These are phyloP conservation scores for Meandrusa payeni DNA, from an alignment of 2,888 invertebrate species.

Conservation along the genomic window DNA sequence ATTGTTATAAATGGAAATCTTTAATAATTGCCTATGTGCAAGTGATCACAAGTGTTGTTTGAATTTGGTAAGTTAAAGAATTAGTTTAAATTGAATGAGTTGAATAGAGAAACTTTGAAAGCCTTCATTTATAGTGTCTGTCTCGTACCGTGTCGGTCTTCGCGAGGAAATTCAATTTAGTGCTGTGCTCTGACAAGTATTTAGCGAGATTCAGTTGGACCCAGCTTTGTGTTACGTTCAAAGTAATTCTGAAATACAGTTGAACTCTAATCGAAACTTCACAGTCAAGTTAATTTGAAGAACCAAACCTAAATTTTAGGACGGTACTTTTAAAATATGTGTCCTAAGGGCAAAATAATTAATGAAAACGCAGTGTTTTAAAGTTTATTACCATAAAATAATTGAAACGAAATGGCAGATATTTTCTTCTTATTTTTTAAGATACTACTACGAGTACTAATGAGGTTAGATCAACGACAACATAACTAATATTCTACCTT, in stretches of 20 bases:
- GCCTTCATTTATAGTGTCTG: conserved; percentile 16
- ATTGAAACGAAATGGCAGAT: too few relatives aligned
- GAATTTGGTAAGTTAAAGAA: conserved; percentile 3
- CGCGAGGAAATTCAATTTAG: conserved; percentile 21
- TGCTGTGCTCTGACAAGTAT: conserved; percentile 17
- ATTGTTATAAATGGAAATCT: too few relatives aligned
- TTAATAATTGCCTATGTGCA: too few relatives aligned
- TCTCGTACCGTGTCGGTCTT: conserved; percentile 20
- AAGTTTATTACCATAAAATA: too few relatives aligned
- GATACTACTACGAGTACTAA: too few relatives aligned
- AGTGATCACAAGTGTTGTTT: neutral
- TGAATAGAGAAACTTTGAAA: conserved; percentile 20
- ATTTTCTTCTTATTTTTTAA: too few relatives aligned
- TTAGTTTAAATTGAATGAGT: conserved; percentile 10
- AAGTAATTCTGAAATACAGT: conserved; percentile 15
- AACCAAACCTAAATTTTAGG: too few relatives aligned
- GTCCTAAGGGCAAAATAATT: too few relatives aligned
- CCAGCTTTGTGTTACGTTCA: conserved; percentile 16
- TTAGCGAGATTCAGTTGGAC: conserved; percentile 18
- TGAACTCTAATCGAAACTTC: conserved; percentile 15
- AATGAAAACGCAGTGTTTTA: too few relatives aligned
- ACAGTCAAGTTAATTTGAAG: conserved; percentile 15
- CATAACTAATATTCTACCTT: too few relatives aligned
- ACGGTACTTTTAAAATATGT: too few relatives aligned
- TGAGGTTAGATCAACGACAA: too few relatives aligned